phyloP scores from a whole-genome alignment of 1,140 invertebrate species.

The Caenorhabditis tropicalis region DNA sequence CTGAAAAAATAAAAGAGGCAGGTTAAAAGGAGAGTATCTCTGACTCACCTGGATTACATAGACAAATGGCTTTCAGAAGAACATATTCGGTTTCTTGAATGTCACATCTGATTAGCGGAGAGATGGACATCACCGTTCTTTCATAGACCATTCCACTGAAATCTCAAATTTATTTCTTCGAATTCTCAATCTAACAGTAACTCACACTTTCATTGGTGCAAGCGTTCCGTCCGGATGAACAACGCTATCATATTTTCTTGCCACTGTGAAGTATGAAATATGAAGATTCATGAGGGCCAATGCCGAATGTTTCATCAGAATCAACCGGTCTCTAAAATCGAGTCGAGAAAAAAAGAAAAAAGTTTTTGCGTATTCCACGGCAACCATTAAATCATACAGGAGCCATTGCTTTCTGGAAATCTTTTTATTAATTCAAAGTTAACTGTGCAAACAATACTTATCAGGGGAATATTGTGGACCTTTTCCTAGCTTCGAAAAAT shows the following conservation, averaged over 20 bases:
- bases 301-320: constrained; percentile 6
- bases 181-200: background rate
- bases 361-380: constrained; percentile 39
- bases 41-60: constrained; percentile 28
- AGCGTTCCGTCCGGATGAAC: background rate
- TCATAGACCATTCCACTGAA: constrained; percentile 13
- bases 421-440: constrained; percentile 6
- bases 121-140: background rate
- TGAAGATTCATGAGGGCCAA: constrained; percentile 32
- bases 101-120: background rate
- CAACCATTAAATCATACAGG: constrained; percentile 23
- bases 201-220: background rate
- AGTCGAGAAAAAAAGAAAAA: constrained; percentile 3
- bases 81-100: background rate
- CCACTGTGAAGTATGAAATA: background rate
- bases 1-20: background rate
- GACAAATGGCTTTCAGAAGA: background rate
- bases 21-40: background rate
- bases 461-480: background rate
- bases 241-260: constrained; percentile 2
- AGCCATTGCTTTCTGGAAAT: constrained; percentile 43
- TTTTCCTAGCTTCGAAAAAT: background rate
- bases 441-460: background rate
- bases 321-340: background rate
- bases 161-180: background rate